Conservation (phyloP, 2,113 vertebrate species). For the Plectropomus leopardus region DNA sequence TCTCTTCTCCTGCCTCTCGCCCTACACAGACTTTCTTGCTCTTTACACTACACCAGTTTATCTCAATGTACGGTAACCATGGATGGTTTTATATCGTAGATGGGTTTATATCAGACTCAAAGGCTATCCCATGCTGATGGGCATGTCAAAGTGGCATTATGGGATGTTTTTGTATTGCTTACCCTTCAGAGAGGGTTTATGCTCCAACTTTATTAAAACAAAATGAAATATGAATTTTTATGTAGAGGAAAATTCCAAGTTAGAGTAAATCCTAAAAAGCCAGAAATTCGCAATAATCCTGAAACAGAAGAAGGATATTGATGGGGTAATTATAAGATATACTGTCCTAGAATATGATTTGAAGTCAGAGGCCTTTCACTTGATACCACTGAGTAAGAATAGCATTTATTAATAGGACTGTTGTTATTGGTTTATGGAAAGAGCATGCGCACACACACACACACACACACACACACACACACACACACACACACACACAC, state of each 20-base stretch:
- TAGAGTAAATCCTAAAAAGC: not conserved
- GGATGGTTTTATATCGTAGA: no score
- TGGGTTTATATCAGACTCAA: no score
- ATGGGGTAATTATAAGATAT: not conserved
- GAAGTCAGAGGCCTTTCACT: constrained; percentile 26
- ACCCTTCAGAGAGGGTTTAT: not conserved
- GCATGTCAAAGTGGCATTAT: no score
- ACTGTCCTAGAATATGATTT: constrained; percentile 1
- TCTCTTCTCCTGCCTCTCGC: no score
- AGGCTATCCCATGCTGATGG: no score
- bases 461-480: constrained; percentile 24
- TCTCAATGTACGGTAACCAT: no score
- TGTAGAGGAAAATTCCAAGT: not conserved
- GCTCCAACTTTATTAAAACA: not conserved
- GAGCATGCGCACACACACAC: not conserved
- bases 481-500: constrained; percentile 23
- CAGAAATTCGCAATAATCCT: not conserved
- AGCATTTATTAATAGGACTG: constrained; percentile 50
- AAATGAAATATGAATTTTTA: no score
- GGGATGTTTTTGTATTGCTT: no score
- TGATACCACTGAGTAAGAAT: constrained; percentile 42
- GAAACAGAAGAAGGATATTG: not conserved
- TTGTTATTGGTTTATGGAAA: constrained; percentile 45
- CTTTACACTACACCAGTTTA: no score
- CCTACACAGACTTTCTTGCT: no score